Base-by-base conservation (phyloP, 2,888 invertebrate genomes). In the Eretmocerus hayati region DNA sequence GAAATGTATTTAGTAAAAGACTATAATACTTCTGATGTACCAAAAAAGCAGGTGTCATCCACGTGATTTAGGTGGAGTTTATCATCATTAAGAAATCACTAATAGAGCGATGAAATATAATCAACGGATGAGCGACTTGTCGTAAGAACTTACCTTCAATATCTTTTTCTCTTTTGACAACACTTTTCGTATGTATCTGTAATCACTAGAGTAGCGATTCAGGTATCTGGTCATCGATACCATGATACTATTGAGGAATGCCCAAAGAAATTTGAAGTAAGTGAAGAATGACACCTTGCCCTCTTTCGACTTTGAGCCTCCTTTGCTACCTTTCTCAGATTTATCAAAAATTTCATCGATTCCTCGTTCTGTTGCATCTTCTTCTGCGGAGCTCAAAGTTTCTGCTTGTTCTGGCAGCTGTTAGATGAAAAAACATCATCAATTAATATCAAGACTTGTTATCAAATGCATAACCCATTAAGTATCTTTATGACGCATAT, bases 171-270 rank as follows among this genome's bases (percentile, higher is more conserved):
- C 97, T 52, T 85, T 80, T 0, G 86, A 83, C 46, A 99, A 78
- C 22, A 91, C 87, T 58, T 84, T 84, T 20, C 95, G 87, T 0
- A 99, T 92, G 68, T 93, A 94, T 64, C 97, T 81, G 73, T 96
- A 96, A 72, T 97, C 95, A 46, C 87, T 80, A 0, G 97, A 97
- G 62, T 90, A 84, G 60, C 80, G 81, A 75, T 96, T 92, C 48
- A 96, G 75, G 60, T 86, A 81, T 46, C 81, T 80, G 2, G 92
- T 93, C 43, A 90, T 65, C 19, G 90, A 88, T 44, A 91, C 85
- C 69, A 95, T 78, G 5, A 81, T 67, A 61, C 90, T 89, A 56
- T 84, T 83, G 46, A 90, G 69, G 60, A 93, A 83, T 18, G 84
- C 84, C 77, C 80, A 80, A 18, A 78, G 64, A 61, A 85, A 81